Evolutionary conservation across 2,888 invertebrate species (phyloP).

Genomic region (Hololepta plana): DNA sequence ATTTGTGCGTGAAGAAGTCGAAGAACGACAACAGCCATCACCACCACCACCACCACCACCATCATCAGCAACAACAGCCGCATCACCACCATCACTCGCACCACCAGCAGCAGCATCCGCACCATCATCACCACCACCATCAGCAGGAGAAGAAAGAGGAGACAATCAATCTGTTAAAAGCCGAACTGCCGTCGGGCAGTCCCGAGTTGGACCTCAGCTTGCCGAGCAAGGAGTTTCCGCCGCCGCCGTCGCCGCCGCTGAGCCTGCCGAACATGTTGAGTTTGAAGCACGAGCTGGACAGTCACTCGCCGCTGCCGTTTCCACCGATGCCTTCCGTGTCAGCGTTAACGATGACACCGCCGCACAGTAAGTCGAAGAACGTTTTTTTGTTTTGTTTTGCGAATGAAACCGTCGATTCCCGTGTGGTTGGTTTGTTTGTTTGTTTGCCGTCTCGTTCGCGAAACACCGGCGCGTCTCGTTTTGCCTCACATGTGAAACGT

Average conservation of each 20-base stretch:
- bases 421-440: no score
- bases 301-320: slow-evolving; percentile 41
- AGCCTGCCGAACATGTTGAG: slow-evolving; percentile 29
- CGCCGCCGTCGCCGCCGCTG: slow-evolving; percentile 36
- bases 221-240: slow-evolving; percentile 21
- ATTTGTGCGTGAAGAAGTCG: slow-evolving; percentile 39
- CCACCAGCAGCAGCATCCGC: no score
- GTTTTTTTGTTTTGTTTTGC: slow-evolving; percentile 3
- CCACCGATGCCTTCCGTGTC: slow-evolving; percentile 56
- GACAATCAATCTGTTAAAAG: slow-evolving; percentile 13
- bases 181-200: slow-evolving; percentile 16
- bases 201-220: slow-evolving; percentile 25
- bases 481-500: no score
- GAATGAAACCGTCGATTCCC: no score
- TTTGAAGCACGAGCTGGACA: slow-evolving; percentile 24
- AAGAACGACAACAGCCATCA: no score
- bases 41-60: slow-evolving; percentile 7
- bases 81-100: slow-evolving; percentile 5
- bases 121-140: slow-evolving; percentile 6
- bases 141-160: slow-evolving; percentile 7
- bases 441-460: no score
- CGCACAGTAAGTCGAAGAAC: slow-evolving; percentile 52
- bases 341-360: slow-evolving; percentile 62
- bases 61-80: slow-evolving; percentile 7
- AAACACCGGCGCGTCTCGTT: no score